phyloP scores from a whole-genome alignment of 2,888 invertebrate genomes.

The Sepiola atlantica region DNA sequence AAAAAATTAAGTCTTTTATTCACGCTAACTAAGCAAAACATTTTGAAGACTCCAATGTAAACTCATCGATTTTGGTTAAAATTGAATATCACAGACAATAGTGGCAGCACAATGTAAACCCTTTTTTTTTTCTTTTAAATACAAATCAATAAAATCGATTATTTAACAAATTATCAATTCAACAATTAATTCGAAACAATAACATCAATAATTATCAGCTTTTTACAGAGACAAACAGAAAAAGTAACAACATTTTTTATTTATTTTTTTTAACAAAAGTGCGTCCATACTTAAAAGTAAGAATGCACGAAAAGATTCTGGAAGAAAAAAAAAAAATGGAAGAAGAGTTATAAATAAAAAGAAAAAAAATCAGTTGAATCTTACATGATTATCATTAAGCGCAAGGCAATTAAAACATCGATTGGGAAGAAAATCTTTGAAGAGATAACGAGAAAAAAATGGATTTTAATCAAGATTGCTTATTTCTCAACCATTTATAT shows the following conservation, averaged over 20 bases:
- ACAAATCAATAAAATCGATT: constrained; percentile 4
- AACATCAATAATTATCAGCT: not conserved
- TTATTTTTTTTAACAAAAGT: not conserved
- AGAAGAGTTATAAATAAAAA: too few relatives aligned
- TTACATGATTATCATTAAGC: too few relatives aligned
- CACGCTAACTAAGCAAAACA: not conserved
- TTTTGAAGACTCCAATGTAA: not conserved
- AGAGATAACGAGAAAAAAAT: too few relatives aligned
- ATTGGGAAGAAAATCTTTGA: too few relatives aligned
- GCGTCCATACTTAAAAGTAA: too few relatives aligned
- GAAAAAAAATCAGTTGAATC: too few relatives aligned
- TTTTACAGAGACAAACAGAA: not conserved
- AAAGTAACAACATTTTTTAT: too few relatives aligned
- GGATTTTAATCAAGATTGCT: too few relatives aligned
- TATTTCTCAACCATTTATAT: too few relatives aligned
- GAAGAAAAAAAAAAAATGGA: too few relatives aligned
- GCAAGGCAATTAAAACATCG: too few relatives aligned
- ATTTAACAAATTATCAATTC: not conserved
- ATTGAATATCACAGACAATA: constrained; percentile 23
- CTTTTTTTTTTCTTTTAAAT: not conserved
- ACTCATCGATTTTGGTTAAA: not conserved
- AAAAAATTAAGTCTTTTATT: not conserved
- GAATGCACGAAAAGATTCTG: too few relatives aligned
- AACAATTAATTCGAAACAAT: constrained; percentile 7
- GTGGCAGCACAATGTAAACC: not conserved